These are phyloP conservation scores for Nephotettix cincticeps DNA, from an alignment of 1,140 invertebrate species.

Conservation along the genomic window DNA sequence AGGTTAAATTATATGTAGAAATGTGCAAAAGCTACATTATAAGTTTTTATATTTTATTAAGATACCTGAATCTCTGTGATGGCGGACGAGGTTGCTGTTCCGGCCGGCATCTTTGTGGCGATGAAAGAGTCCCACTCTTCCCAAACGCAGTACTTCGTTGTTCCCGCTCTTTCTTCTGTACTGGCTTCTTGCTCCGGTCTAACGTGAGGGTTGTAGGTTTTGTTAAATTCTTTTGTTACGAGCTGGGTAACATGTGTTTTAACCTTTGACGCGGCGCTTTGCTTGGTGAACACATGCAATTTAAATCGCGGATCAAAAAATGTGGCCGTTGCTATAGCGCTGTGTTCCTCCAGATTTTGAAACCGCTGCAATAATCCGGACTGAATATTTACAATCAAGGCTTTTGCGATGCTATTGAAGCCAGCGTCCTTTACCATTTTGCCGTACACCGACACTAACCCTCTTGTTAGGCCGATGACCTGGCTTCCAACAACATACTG, in stretches of 20 bases:
- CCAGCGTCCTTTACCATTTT: constrained; percentile 33
- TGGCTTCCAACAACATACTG: too few relatives aligned
- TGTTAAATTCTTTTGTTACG: not conserved
- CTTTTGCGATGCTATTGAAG: too few relatives aligned
- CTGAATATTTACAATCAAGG: too few relatives aligned
- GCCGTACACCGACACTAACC: constrained; percentile 33
- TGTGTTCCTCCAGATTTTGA: constrained; percentile 41
- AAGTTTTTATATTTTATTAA: too few relatives aligned
- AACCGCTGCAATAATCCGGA: constrained; percentile 42
- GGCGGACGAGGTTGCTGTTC: not conserved
- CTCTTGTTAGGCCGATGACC: constrained; percentile 19
- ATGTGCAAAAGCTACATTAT: too few relatives aligned
- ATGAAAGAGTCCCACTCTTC: not conserved
- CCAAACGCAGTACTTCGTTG: not conserved
- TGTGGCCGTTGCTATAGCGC: constrained; percentile 42
- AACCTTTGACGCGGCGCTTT: not conserved
- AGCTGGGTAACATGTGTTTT: not conserved
- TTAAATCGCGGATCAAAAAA: constrained; percentile 35
- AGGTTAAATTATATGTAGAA: too few relatives aligned
- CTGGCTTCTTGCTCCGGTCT: not conserved
- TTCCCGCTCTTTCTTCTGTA: not conserved
- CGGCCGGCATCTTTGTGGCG: not conserved
- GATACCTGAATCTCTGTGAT: too few relatives aligned
- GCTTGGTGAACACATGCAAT: not conserved
- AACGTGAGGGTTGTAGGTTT: not conserved